These are phyloP conservation scores for Neotoma lepida DNA, from an alignment of 2,113 vertebrate genomes.

Conservation along the genomic window DNA sequence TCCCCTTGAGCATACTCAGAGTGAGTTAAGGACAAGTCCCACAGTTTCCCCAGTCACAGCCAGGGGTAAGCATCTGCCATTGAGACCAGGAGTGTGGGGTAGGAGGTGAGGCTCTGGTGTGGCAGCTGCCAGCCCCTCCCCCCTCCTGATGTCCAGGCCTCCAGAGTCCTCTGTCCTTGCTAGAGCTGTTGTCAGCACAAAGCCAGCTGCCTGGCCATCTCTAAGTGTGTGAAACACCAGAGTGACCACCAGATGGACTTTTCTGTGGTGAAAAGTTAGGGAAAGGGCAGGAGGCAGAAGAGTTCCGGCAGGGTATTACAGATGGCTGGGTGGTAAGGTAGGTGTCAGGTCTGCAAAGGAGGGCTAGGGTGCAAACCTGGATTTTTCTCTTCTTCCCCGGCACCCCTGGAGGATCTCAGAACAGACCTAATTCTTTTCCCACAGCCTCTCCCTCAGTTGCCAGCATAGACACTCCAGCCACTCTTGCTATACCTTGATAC, in stretches of 20 bases:
- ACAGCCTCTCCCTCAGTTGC: neutral
- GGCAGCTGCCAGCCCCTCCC: conserved; percentile 57
- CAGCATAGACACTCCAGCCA: neutral
- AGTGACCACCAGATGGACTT: neutral
- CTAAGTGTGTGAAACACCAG: neutral
- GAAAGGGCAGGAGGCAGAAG: neutral
- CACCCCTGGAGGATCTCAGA: neutral
- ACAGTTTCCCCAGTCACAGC: accelerated
- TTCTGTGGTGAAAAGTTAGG: neutral
- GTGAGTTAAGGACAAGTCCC: neutral
- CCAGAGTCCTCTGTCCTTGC: neutral
- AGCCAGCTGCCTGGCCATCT: conserved; percentile 56
- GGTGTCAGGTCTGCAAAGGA: neutral
- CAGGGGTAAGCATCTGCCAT: neutral
- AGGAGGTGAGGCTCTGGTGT: neutral
- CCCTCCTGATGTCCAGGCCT: neutral
- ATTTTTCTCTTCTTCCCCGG: neutral
- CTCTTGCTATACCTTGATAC: neutral
- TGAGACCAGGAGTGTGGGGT: neutral
- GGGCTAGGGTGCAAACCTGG: accelerated
- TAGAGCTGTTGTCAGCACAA: conserved; percentile 57
- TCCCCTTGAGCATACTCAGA: neutral
- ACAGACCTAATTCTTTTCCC: neutral
- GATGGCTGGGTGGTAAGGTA: neutral
- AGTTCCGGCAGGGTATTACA: neutral